Conservation (phyloP, 2,797 vertebrate species). For the Geotria australis region DNA sequence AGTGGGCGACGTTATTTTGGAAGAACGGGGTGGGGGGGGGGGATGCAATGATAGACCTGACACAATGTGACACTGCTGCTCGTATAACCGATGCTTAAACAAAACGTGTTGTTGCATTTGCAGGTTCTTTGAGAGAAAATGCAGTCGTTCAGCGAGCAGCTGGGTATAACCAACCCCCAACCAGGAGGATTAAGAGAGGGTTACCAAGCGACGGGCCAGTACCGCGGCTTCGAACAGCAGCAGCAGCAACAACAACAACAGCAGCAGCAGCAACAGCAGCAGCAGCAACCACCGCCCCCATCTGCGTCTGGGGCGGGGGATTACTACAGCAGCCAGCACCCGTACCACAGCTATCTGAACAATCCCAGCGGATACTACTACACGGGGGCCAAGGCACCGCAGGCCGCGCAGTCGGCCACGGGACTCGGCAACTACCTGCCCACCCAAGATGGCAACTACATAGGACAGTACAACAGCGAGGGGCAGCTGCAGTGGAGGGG, state of each 20-base stretch:
- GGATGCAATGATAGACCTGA: too few relatives aligned
- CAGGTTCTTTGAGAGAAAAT: not conserved
- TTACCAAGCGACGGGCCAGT: too few relatives aligned
- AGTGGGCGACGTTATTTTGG: too few relatives aligned
- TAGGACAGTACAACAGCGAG: not conserved
- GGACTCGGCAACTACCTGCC: not conserved
- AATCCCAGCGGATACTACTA: not conserved
- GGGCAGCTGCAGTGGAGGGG: not conserved
- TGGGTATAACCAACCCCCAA: not conserved
- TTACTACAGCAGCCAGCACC: not conserved
- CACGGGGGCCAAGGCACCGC: not conserved
- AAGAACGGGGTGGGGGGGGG: too few relatives aligned
- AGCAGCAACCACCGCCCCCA: not conserved
- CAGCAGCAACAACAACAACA: not conserved
- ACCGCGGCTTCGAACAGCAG: not conserved
- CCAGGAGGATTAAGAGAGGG: not conserved
- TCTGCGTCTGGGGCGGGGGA: not conserved
- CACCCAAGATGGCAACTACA: not conserved
- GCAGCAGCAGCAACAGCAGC: not conserved
- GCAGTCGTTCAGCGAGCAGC: not conserved
- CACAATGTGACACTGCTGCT: too few relatives aligned
- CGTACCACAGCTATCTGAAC: not conserved
- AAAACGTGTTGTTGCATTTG: too few relatives aligned
- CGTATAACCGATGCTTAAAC: too few relatives aligned
- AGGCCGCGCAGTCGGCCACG: not conserved